Conservation (phyloP, 2,797 vertebrate species). For the Brachyalestes nurse region DNA sequence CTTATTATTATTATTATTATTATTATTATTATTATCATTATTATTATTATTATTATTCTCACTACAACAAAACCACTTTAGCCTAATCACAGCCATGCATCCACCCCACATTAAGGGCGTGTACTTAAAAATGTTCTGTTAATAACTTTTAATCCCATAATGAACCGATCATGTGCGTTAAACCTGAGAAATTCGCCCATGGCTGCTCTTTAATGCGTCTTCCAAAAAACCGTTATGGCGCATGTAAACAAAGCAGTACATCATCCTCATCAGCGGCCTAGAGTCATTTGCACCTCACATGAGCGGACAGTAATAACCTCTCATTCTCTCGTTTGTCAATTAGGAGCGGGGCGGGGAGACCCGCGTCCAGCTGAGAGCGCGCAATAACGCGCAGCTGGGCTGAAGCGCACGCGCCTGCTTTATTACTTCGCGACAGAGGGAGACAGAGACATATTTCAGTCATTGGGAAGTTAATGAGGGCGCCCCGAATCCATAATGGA, state of each 20-base stretch:
- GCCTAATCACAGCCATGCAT: neutral
- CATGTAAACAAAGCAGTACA: slow-evolving; percentile 53
- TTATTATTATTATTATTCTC: slow-evolving; percentile 8
- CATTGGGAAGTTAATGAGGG: slow-evolving; percentile 41
- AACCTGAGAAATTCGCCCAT: slow-evolving; percentile 25
- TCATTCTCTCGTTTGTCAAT: slow-evolving; percentile 66
- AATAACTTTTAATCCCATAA: slow-evolving; percentile 32
- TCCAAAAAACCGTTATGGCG: slow-evolving; percentile 32
- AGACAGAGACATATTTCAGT: slow-evolving; percentile 66
- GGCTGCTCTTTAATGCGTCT: slow-evolving; percentile 42
- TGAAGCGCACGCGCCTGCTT: slow-evolving; percentile 54
- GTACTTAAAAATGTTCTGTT: slow-evolving; percentile 21
- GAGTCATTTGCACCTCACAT: slow-evolving; percentile 59
- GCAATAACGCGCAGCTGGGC: slow-evolving; percentile 62
- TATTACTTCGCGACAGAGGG: slow-evolving; percentile 63
- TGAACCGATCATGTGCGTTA: slow-evolving; percentile 6
- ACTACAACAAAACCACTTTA: neutral
- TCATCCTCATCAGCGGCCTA: slow-evolving; percentile 37
- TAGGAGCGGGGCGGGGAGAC: slow-evolving; percentile 41
- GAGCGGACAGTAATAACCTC: slow-evolving; percentile 63
- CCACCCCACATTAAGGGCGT: neutral
- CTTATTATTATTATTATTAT: neutral
- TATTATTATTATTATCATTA: neutral
- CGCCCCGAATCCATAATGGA: slow-evolving; percentile 57
- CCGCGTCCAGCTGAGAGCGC: slow-evolving; percentile 50